Percentiles rank a stretch among this genome's conserved stretches.
Evolutionary conservation across 2,113 vertebrate species (phyloP).

Genomic region (Xiphophorus maculatus): DNA sequence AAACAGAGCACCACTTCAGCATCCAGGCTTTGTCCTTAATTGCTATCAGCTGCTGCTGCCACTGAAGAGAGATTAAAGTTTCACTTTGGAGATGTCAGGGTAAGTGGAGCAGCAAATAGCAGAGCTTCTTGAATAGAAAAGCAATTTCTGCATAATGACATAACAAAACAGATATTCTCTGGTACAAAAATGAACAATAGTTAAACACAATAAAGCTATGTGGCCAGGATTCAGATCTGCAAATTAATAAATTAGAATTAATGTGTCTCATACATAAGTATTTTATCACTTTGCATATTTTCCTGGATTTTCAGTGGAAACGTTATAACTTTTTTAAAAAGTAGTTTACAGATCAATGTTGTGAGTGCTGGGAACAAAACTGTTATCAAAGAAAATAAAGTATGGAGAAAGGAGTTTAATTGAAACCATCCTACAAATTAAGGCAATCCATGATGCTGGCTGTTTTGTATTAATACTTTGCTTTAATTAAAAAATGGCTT

Average conservation of each 20-base stretch:
- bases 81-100: conserved; percentile 81
- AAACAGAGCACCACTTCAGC: conserved; percentile 64
- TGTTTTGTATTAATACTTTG: no score
- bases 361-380: no score
- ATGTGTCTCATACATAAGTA: conserved; percentile 19
- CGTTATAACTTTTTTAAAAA: background rate
- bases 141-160: conserved; percentile 75
- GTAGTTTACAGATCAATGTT: no score
- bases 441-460: no score
- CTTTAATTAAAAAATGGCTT: no score
- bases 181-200: conserved; percentile 57
- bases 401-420: no score
- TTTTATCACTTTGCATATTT: conserved; percentile 35
- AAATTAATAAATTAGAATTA: conserved; percentile 12
- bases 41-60: conserved; percentile 78
- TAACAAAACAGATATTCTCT: conserved; percentile 71
- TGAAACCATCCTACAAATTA: no score
- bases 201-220: conserved; percentile 48
- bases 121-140: conserved; percentile 74
- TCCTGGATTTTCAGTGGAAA: conserved; percentile 15
- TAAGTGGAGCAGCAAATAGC: conserved; percentile 81
- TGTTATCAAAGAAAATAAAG: no score
- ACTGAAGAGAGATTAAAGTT: conserved; percentile 77
- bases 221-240: conserved; percentile 43
- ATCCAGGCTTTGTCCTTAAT: conserved; percentile 67